Evolutionary conservation across 2,113 vertebrate species (phyloP).

Genomic region (Lutjanus erythropterus): DNA sequence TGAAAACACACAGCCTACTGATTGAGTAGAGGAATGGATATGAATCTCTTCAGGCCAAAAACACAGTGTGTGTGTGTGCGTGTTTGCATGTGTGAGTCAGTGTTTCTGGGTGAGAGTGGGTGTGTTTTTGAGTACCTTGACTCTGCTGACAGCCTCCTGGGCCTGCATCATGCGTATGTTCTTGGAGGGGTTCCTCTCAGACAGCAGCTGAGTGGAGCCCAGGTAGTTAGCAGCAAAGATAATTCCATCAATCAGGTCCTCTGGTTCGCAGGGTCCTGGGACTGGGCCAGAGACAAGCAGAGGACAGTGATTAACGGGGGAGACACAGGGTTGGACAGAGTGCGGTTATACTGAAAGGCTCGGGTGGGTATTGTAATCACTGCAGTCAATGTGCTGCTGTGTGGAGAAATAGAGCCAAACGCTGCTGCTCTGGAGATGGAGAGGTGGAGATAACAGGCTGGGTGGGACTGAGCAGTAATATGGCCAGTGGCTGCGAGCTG

Average conservation of each 20-base stretch:
- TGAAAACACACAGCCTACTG: not conserved
- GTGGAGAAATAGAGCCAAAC: slow-evolving; percentile 57
- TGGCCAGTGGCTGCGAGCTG: slow-evolving; percentile 56
- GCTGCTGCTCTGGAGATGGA: slow-evolving; percentile 48
- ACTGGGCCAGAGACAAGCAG: slow-evolving; percentile 83
- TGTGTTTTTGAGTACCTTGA: slow-evolving; percentile 89
- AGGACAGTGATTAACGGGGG: slow-evolving; percentile 40
- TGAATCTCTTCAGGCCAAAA: slow-evolving; percentile 17
- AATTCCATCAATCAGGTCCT: slow-evolving; percentile 99
- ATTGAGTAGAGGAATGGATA: not conserved
- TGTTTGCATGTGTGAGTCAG: slow-evolving; percentile 21
- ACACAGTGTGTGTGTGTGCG: slow-evolving; percentile 1
- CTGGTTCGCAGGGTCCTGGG: slow-evolving; percentile 97
- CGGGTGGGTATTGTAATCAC: slow-evolving; percentile 36
- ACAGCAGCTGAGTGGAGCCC: slow-evolving; percentile 98
- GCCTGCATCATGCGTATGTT: slow-evolving; percentile 99
- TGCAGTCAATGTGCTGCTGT: slow-evolving; percentile 19
- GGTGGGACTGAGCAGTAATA: slow-evolving; percentile 49
- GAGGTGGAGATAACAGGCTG: slow-evolving; percentile 45
- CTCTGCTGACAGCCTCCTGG: slow-evolving; percentile 96
- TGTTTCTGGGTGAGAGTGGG: not conserved
- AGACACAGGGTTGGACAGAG: slow-evolving; percentile 30
- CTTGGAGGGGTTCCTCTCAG: slow-evolving; percentile 97
- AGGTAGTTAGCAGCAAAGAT: slow-evolving; percentile 99
- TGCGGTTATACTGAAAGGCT: slow-evolving; percentile 25